phyloP scores from a whole-genome alignment of 1,140 invertebrate genomes.

The Condylostylus longicornis region DNA sequence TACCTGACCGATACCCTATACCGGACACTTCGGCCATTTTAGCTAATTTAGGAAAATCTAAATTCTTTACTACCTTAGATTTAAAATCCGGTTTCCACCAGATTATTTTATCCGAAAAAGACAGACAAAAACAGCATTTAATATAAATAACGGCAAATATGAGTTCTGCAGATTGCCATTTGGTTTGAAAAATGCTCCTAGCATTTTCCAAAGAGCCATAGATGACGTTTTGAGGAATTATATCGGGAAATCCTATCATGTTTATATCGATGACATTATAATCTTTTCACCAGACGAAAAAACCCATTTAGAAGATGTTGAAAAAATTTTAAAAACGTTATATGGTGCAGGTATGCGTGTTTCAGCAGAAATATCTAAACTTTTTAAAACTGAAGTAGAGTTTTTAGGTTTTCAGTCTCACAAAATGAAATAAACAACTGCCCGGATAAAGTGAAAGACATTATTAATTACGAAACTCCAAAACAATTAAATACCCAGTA shows the following conservation, averaged over 20 bases:
- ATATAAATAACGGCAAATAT: constrained; percentile 18
- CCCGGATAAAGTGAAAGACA: no score
- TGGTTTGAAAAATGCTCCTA: constrained; percentile 26
- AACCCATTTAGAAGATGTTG: constrained; percentile 11
- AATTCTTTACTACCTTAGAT: constrained; percentile 1
- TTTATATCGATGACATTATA: constrained; percentile 33
- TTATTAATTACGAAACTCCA: no score
- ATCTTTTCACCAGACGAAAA: constrained; percentile 21
- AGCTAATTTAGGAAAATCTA: neutral
- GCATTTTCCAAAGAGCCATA: constrained; percentile 32
- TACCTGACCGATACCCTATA: constrained; percentile 33
- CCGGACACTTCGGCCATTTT: constrained; percentile 31
- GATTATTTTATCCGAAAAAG: constrained; percentile 4
- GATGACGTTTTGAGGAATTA: constrained; percentile 13
- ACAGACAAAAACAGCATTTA: constrained; percentile 14
- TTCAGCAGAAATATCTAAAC: no score
- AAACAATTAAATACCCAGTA: no score
- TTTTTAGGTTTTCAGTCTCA: no score
- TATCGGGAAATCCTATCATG: constrained; percentile 14
- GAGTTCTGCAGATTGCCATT: constrained; percentile 27
- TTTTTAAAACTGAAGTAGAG: no score
- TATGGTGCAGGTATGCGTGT: no score
- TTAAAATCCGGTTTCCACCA: constrained; percentile 7
- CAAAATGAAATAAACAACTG: no score
- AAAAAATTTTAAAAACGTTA: constrained; percentile 2